A percentile compares a stretch with the other conserved stretches of the same genome.
phyloP scores from a whole-genome alignment of 2,113 vertebrate species.

The Emydocephalus ijimae region DNA sequence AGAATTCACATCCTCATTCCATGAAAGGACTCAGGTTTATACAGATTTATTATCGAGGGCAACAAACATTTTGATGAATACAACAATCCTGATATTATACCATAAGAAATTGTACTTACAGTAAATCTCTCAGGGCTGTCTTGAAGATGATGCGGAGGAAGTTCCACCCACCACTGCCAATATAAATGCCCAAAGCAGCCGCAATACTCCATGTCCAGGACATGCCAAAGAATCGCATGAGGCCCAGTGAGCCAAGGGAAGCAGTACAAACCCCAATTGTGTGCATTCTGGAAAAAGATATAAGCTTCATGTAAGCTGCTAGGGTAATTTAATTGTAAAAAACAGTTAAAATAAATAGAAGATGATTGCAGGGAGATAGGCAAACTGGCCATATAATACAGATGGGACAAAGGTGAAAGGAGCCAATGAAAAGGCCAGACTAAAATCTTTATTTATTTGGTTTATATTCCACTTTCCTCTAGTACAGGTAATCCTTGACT shows the following conservation, averaged over 20 bases:
- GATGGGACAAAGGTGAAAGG: neutral
- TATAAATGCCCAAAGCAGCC: constrained; percentile 78
- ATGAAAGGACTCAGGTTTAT: neutral
- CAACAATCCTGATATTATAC: neutral
- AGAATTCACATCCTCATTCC: neutral
- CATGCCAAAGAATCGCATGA: constrained; percentile 76
- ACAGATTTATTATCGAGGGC: neutral
- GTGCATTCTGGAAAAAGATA: constrained; percentile 50
- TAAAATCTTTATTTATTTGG: neutral
- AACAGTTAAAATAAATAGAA: neutral
- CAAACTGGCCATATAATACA: neutral
- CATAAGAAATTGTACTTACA: constrained; percentile 68
- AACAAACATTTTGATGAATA: neutral
- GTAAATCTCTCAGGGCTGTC: constrained; percentile 81
- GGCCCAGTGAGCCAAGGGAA: constrained; percentile 58
- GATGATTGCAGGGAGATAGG: neutral
- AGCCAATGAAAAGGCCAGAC: neutral
- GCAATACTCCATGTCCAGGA: constrained; percentile 87
- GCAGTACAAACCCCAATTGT: constrained; percentile 51
- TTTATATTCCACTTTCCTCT: neutral
- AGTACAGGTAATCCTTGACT: neutral
- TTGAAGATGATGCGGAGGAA: constrained; percentile 80
- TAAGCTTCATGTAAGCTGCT: neutral
- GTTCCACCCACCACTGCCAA: constrained; percentile 83
- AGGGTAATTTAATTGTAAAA: neutral